Base-by-base conservation (phyloP, 1,140 invertebrate species). In the Diuraphis noxia region DNA sequence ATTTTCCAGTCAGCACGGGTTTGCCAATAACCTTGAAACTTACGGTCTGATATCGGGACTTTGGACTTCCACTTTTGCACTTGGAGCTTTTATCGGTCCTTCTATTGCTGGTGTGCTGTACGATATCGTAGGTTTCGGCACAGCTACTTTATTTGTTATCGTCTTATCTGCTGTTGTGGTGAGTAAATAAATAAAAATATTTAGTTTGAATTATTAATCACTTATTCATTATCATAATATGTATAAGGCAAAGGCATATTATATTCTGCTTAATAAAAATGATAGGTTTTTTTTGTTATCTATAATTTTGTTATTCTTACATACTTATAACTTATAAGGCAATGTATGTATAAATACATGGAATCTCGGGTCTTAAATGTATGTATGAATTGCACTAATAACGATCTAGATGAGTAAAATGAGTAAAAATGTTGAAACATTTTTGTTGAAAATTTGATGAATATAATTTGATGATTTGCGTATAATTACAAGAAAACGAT, bases 1-100 rank as follows among this genome's bases (percentile, higher is more conserved):
- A 92, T 92, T 86, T 93, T 94, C 38, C 93, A 97, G 96, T 93
- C 93, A 95, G 2, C 94, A 96, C 92, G 97, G 97, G 23, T 96
- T 97, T 92, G 96, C 96, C 2, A 96, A 98, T 93, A 97, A 96
- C 91, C 94, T 98, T 56, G 96, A 97, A 93, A 98, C 97, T 0
- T 97, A 97, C 92, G 97, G 97, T 0, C 94, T 98, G 43, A 96
- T 98, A 82, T 98, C 97, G 7, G 97, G 96, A 3, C 94, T 98
- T 77, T 98, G 97, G 97, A 97, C 97, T 0, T 97, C 97, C 23
- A 96, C 96, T 0, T 97, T 97, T 93, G 97, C 97, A 5, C 94
- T 98, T 0, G 97, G 97, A n/a, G 96, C 96, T 41, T 97, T 97
- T 93, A 96, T 97, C 43, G 97, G 97, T 0, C 97, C 97, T 2